Evolutionary conservation across 1,140 invertebrate genomes (phyloP).

Genomic region (Lepidostoma basale): DNA sequence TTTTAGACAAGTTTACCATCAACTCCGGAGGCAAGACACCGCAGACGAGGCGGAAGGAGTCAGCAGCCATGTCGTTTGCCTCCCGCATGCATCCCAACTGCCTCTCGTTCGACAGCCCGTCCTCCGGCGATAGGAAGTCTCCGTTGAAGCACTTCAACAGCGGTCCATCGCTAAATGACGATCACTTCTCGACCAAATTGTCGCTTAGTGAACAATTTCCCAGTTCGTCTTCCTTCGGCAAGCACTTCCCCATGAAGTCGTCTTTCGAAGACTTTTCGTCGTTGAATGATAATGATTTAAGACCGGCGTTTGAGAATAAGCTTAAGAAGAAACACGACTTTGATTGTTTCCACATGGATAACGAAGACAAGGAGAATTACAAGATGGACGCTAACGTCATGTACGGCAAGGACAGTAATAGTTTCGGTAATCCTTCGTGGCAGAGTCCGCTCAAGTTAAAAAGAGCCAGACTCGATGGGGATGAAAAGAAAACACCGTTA

Average conservation of each 20-base stretch:
- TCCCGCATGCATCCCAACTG: conserved; percentile 29
- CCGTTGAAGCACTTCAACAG: background rate
- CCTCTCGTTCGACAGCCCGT: conserved; percentile 23
- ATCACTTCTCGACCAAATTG: no score
- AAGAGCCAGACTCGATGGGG: no score
- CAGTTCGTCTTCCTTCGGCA: background rate
- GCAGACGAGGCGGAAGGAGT: conserved; percentile 23
- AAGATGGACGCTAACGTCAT: no score
- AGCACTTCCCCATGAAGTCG: background rate
- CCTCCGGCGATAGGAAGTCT: background rate
- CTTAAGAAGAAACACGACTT: no score
- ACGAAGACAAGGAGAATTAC: no score
- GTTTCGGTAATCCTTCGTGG: no score
- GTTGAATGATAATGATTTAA: background rate
- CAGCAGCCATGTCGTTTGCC: conserved; percentile 14
- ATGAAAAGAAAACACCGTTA: no score
- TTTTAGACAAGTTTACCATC: conserved; percentile 40
- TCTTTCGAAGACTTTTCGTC: background rate
- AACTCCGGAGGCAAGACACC: conserved; percentile 38
- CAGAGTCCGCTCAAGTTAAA: no score
- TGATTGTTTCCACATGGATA: no score
- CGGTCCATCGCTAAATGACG: no score
- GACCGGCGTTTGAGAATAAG: no score
- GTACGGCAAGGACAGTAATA: no score
- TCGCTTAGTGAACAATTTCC: background rate